Evolutionary conservation across 2,113 vertebrate species (phyloP).

Genomic region (Muntiacus reevesi): DNA sequence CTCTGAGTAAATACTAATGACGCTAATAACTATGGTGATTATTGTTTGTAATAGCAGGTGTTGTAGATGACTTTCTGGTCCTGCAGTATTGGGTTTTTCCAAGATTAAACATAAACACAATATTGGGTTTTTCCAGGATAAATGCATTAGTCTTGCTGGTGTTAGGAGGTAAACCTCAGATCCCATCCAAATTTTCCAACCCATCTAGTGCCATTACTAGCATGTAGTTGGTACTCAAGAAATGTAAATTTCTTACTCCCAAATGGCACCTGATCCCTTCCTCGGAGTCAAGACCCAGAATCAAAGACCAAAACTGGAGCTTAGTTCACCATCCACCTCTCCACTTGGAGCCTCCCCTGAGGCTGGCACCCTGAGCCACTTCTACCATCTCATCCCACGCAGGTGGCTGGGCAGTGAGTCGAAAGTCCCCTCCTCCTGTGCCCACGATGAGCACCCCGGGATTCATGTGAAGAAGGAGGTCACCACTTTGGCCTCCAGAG

Average conservation of each 20-base stretch:
- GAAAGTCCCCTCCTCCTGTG: background rate
- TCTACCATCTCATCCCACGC: background rate
- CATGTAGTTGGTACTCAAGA: background rate
- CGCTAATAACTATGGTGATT: fast-evolving
- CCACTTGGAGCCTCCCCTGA: background rate
- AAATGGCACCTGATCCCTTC: background rate
- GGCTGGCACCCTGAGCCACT: background rate
- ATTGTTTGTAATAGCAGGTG: background rate
- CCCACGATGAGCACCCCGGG: background rate
- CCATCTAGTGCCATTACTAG: background rate
- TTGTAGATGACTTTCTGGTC: background rate
- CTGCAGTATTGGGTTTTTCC: background rate
- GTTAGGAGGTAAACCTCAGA: background rate
- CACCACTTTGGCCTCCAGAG: background rate
- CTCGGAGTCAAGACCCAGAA: background rate
- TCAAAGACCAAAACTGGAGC: background rate
- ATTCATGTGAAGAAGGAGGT: background rate
- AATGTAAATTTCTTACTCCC: background rate
- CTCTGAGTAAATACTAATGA: background rate
- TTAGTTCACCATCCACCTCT: background rate
- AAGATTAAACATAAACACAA: background rate
- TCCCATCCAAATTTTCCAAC: background rate
- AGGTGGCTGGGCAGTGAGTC: background rate
- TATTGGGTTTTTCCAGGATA: background rate
- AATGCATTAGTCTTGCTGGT: background rate